Base-by-base conservation (phyloP, 1,140 invertebrate species). In the Zaprionus capensis region DNA sequence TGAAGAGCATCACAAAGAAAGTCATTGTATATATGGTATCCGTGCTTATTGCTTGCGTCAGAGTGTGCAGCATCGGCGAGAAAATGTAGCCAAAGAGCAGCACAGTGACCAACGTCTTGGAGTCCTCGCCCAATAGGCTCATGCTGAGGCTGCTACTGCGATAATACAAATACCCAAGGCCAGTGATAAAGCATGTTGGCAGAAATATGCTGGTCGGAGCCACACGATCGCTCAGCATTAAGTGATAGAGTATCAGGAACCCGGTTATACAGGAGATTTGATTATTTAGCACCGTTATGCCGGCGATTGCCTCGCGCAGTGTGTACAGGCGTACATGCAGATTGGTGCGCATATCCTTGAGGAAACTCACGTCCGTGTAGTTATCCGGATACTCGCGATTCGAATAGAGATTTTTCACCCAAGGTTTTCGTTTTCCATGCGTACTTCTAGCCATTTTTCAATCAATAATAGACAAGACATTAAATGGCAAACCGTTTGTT, bases 11-110 rank as follows among this genome's bases (percentile, higher is more conserved):
- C 95, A 98, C 98, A 41, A 98, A 94, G 56, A 96, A 95, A 22
- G 97, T 96, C 94, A 96, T 98, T 1, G 97, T 96, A 88, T 99
- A 99, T 90, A 99, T 99, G 2, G 98, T 99, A 92, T 99, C 98
- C 1, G 98, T 99, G 87, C 98, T 98, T 1, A 99, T 97, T 0
- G 98, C 98, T 92, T 98, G 97, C 0, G 99, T 99, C 36, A 99
- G 94, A 1, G 97, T 99, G 93, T 98, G 97, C n/a, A 99, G 93
- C 26, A 99, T 95, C 0, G 98, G 98, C 0, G 97, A 98, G 55
- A 98, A 94, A 44, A 97, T 94, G 85, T 97, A 98, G 24, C 97
- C 97, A 91, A 98, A 96, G 0, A 96, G 94, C 4, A 98, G 91
- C 91, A 98, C 99, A 24, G 97, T 96, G 62, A 96, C 86, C 1